Conservation (phyloP, 2,797 vertebrate species). For the Coregonus sp. region DNA sequence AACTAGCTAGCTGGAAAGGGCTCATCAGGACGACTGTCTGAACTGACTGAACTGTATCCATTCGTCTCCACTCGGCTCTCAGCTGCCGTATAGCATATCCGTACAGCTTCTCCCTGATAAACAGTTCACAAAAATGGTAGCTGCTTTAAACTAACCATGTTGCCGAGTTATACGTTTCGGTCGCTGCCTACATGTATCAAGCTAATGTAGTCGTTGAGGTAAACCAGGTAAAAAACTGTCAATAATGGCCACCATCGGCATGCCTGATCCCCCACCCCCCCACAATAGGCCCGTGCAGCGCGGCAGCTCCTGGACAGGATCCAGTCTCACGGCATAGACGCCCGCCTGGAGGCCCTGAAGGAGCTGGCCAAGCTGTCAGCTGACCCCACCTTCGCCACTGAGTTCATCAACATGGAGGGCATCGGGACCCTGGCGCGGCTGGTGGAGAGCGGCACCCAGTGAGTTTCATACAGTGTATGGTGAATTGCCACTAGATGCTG, state of each 20-base stretch:
- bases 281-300: conserved; percentile 86
- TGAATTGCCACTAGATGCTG: background rate
- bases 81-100: too few relatives aligned
- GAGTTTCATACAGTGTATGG: conserved; percentile 35
- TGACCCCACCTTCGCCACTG: conserved; percentile 91
- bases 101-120: too few relatives aligned
- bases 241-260: background rate
- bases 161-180: background rate
- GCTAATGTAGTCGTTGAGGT: background rate
- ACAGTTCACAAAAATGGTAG: background rate
- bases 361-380: conserved; percentile 96
- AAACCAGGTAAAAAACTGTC: background rate
- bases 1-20: too few relatives aligned
- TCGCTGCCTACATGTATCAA: background rate
- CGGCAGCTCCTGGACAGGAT: conserved; percentile 95
- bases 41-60: too few relatives aligned
- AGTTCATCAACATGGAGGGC: conserved; percentile 99
- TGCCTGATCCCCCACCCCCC: background rate
- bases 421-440: conserved; percentile 89
- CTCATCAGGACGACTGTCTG: too few relatives aligned
- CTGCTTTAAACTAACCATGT: background rate
- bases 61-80: too few relatives aligned
- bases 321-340: conserved; percentile 91
- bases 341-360: conserved; percentile 93
- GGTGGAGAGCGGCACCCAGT: conserved; percentile 94